phyloP scores from a whole-genome alignment of 2,113 vertebrate species.

The Stegastes partitus region DNA sequence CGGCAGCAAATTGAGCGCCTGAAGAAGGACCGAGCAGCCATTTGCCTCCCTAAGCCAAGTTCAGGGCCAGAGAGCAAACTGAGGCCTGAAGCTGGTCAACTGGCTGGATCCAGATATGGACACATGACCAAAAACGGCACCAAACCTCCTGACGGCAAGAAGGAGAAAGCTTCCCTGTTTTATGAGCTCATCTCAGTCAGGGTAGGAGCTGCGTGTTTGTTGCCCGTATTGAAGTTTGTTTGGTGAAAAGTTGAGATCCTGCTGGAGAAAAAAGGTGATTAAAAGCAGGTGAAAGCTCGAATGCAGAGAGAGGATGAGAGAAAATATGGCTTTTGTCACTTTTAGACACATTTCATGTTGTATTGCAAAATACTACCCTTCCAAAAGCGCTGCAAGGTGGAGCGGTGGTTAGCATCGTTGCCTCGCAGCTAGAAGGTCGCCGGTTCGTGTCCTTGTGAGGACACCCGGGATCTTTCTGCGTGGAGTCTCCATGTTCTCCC shows the following conservation, averaged over 20 bases:
- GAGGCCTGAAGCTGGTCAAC: constrained; percentile 71
- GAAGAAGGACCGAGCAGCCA: constrained; percentile 80
- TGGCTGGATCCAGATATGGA: constrained; percentile 63
- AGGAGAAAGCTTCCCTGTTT: constrained; percentile 85
- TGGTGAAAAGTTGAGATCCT: neutral
- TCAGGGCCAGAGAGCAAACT: constrained; percentile 45
- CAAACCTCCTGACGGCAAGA: constrained; percentile 68
- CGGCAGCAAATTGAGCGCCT: constrained; percentile 80
- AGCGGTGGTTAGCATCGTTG: no score
- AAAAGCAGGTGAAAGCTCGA: neutral
- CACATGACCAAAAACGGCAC: constrained; percentile 42
- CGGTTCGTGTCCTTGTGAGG: no score
- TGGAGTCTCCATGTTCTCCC: no score
- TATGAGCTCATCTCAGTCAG: constrained; percentile 85
- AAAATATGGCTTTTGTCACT: neutral
- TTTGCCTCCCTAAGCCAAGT: constrained; percentile 81
- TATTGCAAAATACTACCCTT: neutral
- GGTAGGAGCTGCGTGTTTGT: constrained; percentile 74
- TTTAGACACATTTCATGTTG: neutral
- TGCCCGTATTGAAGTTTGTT: neutral
- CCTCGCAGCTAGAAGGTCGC: no score
- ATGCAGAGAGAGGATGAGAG: neutral
- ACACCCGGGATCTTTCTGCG: no score
- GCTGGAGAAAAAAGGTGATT: neutral
- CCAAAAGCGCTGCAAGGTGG: no score